Conservation (phyloP, 1,140 invertebrate species). For the Pseudoatta argentina region DNA sequence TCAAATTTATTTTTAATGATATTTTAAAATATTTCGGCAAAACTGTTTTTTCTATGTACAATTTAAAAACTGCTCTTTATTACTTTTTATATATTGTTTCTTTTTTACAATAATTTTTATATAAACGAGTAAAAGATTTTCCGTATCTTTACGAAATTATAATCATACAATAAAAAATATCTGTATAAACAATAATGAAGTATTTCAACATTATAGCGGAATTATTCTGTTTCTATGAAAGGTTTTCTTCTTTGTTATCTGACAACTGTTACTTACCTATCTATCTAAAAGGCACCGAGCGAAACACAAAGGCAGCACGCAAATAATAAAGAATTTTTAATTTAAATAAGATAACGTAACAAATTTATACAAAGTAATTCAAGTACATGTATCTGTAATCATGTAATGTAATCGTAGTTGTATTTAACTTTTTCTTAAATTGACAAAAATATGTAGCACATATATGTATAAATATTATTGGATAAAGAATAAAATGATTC, state of each 20-base stretch:
- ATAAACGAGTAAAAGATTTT: neutral
- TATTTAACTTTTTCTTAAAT: neutral
- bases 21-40: too few relatives aligned
- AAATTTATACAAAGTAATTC: neutral
- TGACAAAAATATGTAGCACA: neutral
- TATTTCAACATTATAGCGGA: neutral
- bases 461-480: neutral
- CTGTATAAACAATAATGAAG: neutral
- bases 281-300: neutral
- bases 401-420: neutral
- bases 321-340: neutral
- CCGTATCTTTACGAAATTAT: neutral
- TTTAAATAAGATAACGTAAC: slow-evolving; percentile 5
- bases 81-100: neutral
- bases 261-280: neutral
- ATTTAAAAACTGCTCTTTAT: too few relatives aligned
- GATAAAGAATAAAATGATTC: slow-evolving; percentile 3
- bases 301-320: neutral
- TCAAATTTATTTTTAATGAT: too few relatives aligned
- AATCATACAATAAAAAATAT: neutral
- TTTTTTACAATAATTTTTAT: neutral
- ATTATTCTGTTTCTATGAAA: neutral
- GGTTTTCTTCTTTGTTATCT: neutral
- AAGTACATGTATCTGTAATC: neutral
- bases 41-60: too few relatives aligned